Evolutionary conservation across 2,888 invertebrate genomes (phyloP), one percentile per base, ranked within the genome.

Genomic region (Tryphoninae sp.): DNA sequence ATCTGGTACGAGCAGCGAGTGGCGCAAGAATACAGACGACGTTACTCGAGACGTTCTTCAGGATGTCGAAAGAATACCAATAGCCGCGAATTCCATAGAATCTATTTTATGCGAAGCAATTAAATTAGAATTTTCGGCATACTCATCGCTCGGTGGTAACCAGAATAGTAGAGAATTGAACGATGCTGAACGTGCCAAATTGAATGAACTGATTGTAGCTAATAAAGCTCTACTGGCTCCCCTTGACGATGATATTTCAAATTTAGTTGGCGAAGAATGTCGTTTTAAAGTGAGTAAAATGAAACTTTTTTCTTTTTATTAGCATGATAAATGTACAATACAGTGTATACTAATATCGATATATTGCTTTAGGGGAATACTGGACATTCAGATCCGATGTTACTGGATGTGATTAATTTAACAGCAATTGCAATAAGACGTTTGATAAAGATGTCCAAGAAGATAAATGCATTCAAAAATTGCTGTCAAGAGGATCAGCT

Each of bases 401-500:
- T 98, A 4, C 93, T 97, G 73, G 97, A 96, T 86, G 96, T 98
- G 33, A 96, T 98, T 84, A 98, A 98, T 93, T 93, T 98, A 87
- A 98, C 98, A 0, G 98, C 98, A 2, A 95, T 98, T 74, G 98
- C 98, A 2, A 98, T 99, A 84, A 93, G 98, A 82, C 94, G 98
- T 73, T 93, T 97, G 73, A 96, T 96, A 88, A 96, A 96, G 92
- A 96, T 96, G 96, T 95, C 96, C 0, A 96, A 96, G 90, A 96
- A 96, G 90, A 96, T 96, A 69, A 96, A 95, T 89, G 97, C 97
- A 2, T 99, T 99, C 92, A 96, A 97, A 90, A 96, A 96, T 88
- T 96, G 99, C 95, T 97, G 97, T 89, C 97, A 98, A 89, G 97
- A 97, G 87, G 98, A 99, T 92, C 98, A 99, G 93, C 95, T 97